Percentiles rank a stretch among this genome's conserved stretches.
Conservation (phyloP, 1,140 invertebrate species). For the Pseudachorutes palmiensis region DNA sequence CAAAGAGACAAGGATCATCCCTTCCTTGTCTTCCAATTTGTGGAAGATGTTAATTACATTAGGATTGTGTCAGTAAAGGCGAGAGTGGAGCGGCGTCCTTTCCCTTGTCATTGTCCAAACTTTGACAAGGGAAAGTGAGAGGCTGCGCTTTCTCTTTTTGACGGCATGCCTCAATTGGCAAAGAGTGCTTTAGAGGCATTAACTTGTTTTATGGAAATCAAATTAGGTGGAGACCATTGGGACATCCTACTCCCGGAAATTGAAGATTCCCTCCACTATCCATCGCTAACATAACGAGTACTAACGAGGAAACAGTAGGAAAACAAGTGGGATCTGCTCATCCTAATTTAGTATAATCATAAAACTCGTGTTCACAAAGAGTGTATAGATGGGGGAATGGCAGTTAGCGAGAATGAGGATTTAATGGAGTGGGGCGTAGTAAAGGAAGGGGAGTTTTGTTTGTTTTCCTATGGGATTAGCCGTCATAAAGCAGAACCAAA, state of each 20-base stretch:
- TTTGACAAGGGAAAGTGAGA: neutral
- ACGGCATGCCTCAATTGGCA: neutral
- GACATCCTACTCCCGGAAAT: neutral
- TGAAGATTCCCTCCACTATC: neutral
- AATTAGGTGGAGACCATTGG: neutral
- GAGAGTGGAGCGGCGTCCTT: neutral
- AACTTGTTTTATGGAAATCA: neutral
- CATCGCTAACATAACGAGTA: too few species aligned
- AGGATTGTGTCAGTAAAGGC: neutral
- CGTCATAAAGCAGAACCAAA: too few species aligned
- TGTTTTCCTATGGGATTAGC: conserved; percentile 6
- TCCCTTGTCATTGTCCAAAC: too few species aligned
- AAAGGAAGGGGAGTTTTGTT: neutral
- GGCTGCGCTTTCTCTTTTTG: neutral
- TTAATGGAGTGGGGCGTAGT: neutral
- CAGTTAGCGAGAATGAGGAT: neutral
- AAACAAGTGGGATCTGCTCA: too few species aligned
- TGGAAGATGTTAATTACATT: neutral
- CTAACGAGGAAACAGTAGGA: too few species aligned
- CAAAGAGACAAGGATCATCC: too few species aligned
- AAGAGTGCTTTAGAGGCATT: neutral
- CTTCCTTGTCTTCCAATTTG: neutral
- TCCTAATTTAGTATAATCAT: too few species aligned
- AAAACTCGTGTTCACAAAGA: neutral
- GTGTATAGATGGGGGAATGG: neutral